Percentiles rank a stretch among this genome's conserved stretches.
These are phyloP conservation scores for Pipistrellus nathusii DNA, from an alignment of 2,797 vertebrate genomes.

Conservation along the genomic window DNA sequence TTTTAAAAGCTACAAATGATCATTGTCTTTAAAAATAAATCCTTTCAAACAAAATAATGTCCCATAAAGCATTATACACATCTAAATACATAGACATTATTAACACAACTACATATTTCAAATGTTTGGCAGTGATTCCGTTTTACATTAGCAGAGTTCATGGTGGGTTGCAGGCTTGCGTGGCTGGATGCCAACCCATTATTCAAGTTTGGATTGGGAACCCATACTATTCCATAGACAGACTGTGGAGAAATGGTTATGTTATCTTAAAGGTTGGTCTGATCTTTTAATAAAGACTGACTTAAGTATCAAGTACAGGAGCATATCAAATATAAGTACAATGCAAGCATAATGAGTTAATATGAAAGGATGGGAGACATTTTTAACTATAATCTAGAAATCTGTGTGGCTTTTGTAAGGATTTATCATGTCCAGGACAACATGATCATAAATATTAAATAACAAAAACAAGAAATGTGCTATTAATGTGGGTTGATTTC, in stretches of 20 bases:
- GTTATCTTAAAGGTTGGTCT: not conserved
- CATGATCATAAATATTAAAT: constrained; percentile 28
- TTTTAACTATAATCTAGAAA: not conserved
- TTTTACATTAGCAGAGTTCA: not conserved
- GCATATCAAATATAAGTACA: not conserved
- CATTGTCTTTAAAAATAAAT: constrained; percentile 58
- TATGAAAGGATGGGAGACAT: not conserved
- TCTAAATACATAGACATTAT: constrained; percentile 64
- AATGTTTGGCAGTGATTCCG: constrained; percentile 56
- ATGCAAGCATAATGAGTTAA: not conserved
- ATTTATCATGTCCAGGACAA: constrained; percentile 46
- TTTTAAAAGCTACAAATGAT: not conserved
- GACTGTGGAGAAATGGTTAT: not conserved
- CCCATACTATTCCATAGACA: not conserved
- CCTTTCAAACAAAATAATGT: constrained; percentile 35
- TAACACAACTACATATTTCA: not conserved
- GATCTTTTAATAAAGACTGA: not conserved
- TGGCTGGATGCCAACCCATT: not conserved
- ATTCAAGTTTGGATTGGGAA: not conserved
- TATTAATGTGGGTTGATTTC: not conserved
- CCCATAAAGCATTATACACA: not conserved
- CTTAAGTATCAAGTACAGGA: constrained; percentile 45
- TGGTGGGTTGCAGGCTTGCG: not conserved
- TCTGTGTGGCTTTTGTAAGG: not conserved
- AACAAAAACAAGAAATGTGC: constrained; percentile 21